Evolutionary conservation across 2,888 invertebrate species (phyloP).

Genomic region (Psylliodes chrysocephalus): DNA sequence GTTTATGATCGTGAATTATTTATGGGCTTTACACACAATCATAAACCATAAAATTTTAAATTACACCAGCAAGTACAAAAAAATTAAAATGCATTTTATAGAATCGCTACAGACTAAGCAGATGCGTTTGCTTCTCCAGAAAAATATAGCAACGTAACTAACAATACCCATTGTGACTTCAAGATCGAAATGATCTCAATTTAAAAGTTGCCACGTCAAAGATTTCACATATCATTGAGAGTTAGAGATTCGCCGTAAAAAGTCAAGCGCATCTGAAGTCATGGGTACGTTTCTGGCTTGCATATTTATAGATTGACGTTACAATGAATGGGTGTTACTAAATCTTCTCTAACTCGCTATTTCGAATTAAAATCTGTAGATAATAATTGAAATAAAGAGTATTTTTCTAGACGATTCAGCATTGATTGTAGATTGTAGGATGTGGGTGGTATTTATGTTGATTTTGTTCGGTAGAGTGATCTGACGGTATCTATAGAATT

Average conservation of each 20-base stretch:
- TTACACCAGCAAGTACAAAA: too few species aligned
- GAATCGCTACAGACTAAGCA: too few species aligned
- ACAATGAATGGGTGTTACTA: constrained; percentile 42
- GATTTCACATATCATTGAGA: constrained; percentile 36
- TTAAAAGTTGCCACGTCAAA: constrained; percentile 29
- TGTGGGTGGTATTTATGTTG: constrained; percentile 4
- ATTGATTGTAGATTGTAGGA: background rate
- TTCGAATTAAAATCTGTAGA: constrained; percentile 6
- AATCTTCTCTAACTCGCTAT: constrained; percentile 15
- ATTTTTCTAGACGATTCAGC: background rate
- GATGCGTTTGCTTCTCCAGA: too few species aligned
- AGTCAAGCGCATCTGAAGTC: background rate
- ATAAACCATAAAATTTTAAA: too few species aligned
- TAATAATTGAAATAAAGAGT: constrained; percentile 3
- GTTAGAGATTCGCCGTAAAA: constrained; percentile 28
- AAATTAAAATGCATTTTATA: too few species aligned
- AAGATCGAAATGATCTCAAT: constrained; percentile 27
- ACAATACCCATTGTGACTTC: constrained; percentile 34
- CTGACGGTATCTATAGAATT: too few species aligned
- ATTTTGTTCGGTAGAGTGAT: too few species aligned
- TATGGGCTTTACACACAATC: too few species aligned
- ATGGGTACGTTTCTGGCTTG: constrained; percentile 26
- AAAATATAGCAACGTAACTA: constrained; percentile 6
- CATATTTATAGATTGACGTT: constrained; percentile 37
- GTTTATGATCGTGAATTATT: too few species aligned